Evolutionary conservation across 2,113 vertebrate genomes (phyloP).

Genomic region (Nothoprocta pentlandii): DNA sequence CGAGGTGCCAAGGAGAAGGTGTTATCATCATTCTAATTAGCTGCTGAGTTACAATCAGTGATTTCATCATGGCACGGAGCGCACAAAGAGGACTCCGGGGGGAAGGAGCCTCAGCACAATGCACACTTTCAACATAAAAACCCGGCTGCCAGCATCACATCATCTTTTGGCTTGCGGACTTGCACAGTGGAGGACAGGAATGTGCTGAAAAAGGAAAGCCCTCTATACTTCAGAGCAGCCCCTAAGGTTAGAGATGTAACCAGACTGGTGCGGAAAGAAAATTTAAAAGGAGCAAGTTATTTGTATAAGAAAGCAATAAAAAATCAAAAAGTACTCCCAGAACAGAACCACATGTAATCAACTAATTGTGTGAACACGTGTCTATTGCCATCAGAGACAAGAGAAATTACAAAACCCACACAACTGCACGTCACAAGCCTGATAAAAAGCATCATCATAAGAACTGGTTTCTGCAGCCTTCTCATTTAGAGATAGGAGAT

Average conservation of each 20-base stretch:
- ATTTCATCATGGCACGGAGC: conserved; percentile 15
- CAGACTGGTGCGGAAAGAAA: not conserved
- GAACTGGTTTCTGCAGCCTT: not conserved
- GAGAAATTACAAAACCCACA: not conserved
- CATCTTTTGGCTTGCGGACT: conserved; percentile 15
- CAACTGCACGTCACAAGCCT: not conserved
- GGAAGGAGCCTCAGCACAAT: conserved; percentile 31
- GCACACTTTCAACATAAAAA: conserved; percentile 36
- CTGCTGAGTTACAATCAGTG: conserved; percentile 32
- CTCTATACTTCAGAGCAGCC: conserved; percentile 3
- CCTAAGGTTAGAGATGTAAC: not conserved
- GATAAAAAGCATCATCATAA: not conserved
- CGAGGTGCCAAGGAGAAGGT: conserved; percentile 1
- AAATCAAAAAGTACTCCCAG: fast-evolving
- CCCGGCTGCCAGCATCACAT: conserved; percentile 51
- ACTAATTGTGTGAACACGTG: not conserved
- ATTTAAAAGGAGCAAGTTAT: not conserved
- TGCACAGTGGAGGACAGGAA: conserved; percentile 30
- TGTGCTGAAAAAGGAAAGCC: conserved; percentile 54
- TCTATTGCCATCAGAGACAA: not conserved
- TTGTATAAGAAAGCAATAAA: not conserved
- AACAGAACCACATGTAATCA: not conserved
- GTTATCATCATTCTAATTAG: conserved; percentile 47
- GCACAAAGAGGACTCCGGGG: conserved; percentile 3
- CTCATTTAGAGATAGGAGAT: not conserved